Percentiles rank a stretch among this genome's conserved stretches.
These are phyloP conservation scores for Mormoops blainvillei DNA, from an alignment of 2,113 vertebrate species.

Conservation along the genomic window DNA sequence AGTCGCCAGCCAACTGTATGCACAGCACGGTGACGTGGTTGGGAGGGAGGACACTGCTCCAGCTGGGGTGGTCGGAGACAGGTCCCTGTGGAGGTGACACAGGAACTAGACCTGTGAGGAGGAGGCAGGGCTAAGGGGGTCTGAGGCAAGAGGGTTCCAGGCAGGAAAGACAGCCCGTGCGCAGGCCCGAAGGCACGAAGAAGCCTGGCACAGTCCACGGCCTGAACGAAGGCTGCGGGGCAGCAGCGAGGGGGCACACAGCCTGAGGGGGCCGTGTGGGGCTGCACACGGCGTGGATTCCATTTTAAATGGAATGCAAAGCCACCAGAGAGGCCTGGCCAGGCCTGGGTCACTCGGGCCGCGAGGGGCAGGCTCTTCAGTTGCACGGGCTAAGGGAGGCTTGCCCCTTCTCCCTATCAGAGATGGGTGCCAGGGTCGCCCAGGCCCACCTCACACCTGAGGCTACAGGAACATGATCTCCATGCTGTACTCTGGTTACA, in stretches of 20 bases:
- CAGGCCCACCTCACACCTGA: not conserved
- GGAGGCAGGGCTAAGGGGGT: not conserved
- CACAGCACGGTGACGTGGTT: rapidly evolving
- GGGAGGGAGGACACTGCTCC: not conserved
- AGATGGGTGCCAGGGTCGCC: not conserved
- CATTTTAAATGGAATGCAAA: not conserved
- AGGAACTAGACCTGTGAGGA: rapidly evolving
- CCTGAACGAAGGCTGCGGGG: not conserved
- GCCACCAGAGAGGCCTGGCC: not conserved
- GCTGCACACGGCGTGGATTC: not conserved
- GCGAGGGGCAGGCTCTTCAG: not conserved
- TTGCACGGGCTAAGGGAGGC: not conserved
- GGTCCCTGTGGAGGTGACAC: not conserved
- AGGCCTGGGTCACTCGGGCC: not conserved
- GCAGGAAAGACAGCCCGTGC: not conserved
- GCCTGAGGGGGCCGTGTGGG: not conserved
- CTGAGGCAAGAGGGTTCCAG: too few relatives aligned
- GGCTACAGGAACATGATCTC: rapidly evolving
- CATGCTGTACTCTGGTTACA: too few relatives aligned
- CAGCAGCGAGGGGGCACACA: not conserved
- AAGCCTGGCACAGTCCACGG: not conserved
- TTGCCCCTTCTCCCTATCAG: too few relatives aligned
- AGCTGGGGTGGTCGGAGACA: not conserved
- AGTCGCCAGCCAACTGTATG: not conserved
- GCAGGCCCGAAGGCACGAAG: not conserved